Evolutionary conservation across 2,113 vertebrate genomes (phyloP), one percentile per base, ranked within the genome.

Genomic region (Podocnemis expansa): DNA sequence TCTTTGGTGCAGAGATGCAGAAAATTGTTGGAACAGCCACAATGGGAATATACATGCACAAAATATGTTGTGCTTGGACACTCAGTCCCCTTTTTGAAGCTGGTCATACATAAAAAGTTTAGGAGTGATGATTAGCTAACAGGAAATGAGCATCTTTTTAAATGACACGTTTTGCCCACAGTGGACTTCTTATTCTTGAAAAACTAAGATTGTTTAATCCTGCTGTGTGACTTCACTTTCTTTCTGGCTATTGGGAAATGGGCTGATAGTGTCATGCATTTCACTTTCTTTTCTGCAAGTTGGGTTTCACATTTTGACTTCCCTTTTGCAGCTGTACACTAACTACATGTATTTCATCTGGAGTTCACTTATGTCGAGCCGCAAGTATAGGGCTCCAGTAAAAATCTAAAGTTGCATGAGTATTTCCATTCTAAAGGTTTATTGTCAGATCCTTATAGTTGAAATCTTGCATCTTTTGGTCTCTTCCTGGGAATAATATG

Each of bases 1-100:
- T 8, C 31, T 22, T 6, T 3, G 8, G 10, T 7, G 0, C 1
- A 1, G 38, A 60, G 55, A 41, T 79, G 0, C 41, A 25, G 80
- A 73, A 12, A 92, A 24, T 82, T 41, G 6, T 49, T 54, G 52
- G 2, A 22, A 73, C n/a, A 86, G 22, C 85, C 54, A 25, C 38
- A 58, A 24, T 56, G 80, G 56, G 25, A 56, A 58, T 58, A 56
- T 58, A 58, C 41, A 27, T 45, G 31, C 31, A 25, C 43, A 56
- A 58, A 82, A 82, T 58, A 25, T 82, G 80, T 19, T 70, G n/a
- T 70, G n/a, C 19, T 21, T 38, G 63, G n/a, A 38, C n/a, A 70
- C 19, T 19, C 17, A 67, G 60, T 19, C 9, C 19, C 17, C 19
- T 38, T 22, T 70, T 70, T 70, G 63, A 38, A 70, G 63, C 63